These are phyloP conservation scores for Pandemis cinnamomeana DNA, from an alignment of 2,888 invertebrate species.

Conservation along the genomic window DNA sequence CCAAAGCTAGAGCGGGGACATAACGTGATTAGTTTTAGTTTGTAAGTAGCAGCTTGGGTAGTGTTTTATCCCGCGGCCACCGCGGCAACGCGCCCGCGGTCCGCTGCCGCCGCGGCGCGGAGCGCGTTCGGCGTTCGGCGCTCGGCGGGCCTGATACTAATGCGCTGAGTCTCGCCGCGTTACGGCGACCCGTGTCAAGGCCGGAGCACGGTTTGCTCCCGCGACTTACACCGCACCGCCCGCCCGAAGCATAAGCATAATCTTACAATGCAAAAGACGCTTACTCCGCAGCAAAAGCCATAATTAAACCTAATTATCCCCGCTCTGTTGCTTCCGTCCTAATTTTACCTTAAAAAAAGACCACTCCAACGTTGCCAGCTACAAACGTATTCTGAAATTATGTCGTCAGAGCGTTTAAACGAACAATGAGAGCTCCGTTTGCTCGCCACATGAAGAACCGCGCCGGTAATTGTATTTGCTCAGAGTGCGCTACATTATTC, in stretches of 20 bases:
- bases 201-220: background rate
- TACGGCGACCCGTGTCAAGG: background rate
- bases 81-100: too few species aligned
- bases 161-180: background rate
- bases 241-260: background rate
- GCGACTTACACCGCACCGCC: background rate
- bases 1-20: too few species aligned
- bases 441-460: slow-evolving; percentile 10
- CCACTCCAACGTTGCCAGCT: background rate
- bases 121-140: background rate
- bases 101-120: too few species aligned
- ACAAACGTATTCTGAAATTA: slow-evolving; percentile 3
- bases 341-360: slow-evolving; percentile 3
- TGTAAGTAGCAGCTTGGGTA: too few species aligned
- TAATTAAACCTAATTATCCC: slow-evolving; percentile 2
- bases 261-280: background rate
- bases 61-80: too few species aligned
- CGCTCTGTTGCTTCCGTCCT: background rate
- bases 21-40: too few species aligned
- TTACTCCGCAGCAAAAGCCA: background rate
- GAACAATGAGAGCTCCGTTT: slow-evolving; percentile 12
- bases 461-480: slow-evolving; percentile 15
- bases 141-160: background rate
- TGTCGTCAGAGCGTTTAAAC: slow-evolving; percentile 14
- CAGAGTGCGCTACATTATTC: slow-evolving; percentile 15